These are phyloP conservation scores for Heliothis subflexa DNA, from an alignment of 1,140 invertebrate genomes.

Conservation along the genomic window DNA sequence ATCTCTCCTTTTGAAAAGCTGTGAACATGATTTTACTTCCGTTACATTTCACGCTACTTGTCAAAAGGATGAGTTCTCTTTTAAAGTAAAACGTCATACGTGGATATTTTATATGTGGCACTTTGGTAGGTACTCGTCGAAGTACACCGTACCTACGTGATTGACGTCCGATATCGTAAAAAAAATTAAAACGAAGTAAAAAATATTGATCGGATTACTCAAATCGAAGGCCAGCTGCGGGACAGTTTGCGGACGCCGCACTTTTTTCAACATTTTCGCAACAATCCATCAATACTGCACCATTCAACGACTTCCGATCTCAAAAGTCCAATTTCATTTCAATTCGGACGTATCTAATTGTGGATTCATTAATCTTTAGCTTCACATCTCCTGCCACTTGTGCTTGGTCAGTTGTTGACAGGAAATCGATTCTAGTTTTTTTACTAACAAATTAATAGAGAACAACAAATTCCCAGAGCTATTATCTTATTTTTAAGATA, in stretches of 20 bases:
- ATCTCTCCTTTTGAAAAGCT: neutral
- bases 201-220: constrained; percentile 82
- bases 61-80: neutral
- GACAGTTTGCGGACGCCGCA: constrained; percentile 67
- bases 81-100: neutral
- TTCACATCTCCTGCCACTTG: constrained; percentile 67
- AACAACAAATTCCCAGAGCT: constrained; percentile 41
- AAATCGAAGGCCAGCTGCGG: constrained; percentile 73
- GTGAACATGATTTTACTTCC: neutral
- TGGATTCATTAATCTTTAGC: constrained; percentile 83
- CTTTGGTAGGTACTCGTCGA: no score
- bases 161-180: constrained; percentile 36
- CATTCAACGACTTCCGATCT: constrained; percentile 81
- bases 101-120: no score
- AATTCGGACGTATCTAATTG: constrained; percentile 83
- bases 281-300: constrained; percentile 79
- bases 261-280: constrained; percentile 72
- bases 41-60: neutral
- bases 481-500: constrained; percentile 6
- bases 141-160: constrained; percentile 14
- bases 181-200: constrained; percentile 64
- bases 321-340: constrained; percentile 81
- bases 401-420: constrained; percentile 84
- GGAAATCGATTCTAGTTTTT: constrained; percentile 81
- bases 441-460: constrained; percentile 54